Evolutionary conservation across 2,797 vertebrate genomes (phyloP).

Genomic region (Phrynocephalus forsythii): DNA sequence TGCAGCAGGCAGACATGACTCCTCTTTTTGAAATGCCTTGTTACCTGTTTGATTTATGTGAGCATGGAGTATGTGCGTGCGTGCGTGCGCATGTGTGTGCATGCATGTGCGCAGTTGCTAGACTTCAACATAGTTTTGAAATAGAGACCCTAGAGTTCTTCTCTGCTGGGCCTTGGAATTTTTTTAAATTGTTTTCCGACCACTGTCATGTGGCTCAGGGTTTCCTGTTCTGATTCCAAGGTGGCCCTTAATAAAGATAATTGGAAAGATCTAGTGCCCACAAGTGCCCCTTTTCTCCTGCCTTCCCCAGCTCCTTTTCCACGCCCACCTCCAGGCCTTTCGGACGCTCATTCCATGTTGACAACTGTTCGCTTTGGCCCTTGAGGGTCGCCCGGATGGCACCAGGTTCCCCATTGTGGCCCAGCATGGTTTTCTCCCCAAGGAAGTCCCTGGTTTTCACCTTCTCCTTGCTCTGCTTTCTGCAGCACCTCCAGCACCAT

Average conservation of each 20-base stretch:
- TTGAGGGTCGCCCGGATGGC: not conserved
- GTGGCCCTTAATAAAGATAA: too few species aligned
- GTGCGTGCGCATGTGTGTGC: not conserved
- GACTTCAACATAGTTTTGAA: not conserved
- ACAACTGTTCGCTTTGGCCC: not conserved
- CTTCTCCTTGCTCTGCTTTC: conserved; percentile 61
- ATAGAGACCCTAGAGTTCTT: not conserved
- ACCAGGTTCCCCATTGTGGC: not conserved
- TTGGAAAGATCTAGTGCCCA: not conserved
- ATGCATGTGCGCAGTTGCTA: not conserved
- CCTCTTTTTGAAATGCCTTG: too few species aligned
- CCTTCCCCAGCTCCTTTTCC: too few species aligned
- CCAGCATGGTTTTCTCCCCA: not conserved
- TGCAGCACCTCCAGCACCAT: conserved; percentile 97
- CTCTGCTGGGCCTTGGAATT: not conserved
- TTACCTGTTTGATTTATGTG: not conserved
- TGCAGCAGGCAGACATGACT: not conserved
- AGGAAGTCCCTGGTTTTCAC: not conserved
- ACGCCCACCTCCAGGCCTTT: not conserved
- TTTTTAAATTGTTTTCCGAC: not conserved
- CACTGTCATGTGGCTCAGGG: not conserved
- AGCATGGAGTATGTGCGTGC: not conserved
- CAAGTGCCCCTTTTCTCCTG: not conserved
- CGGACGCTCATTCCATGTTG: not conserved
- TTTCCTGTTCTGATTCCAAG: not conserved